Percentiles rank a stretch among this genome's conserved stretches.
Conservation (phyloP, 1,140 invertebrate genomes). For the Geopemphigus sp. region DNA sequence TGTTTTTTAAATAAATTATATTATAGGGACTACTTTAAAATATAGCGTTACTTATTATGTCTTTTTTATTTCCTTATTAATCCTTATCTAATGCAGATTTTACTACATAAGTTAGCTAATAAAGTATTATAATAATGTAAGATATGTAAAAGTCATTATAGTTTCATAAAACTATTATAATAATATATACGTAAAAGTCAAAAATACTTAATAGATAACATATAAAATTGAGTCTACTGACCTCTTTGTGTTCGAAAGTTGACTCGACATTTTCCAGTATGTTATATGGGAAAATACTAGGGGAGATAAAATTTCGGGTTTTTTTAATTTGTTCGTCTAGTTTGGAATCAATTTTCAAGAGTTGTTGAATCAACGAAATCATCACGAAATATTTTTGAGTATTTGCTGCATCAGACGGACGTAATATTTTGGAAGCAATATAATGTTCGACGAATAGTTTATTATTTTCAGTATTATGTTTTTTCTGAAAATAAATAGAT, state of each 20-base stretch:
- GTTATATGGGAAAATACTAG: neutral
- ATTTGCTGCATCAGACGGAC: neutral
- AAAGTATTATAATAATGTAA: no score
- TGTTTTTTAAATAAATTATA: conserved; percentile 49
- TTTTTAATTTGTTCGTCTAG: neutral
- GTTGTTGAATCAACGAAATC: conserved; percentile 1
- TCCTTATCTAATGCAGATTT: neutral
- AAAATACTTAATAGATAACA: no score
- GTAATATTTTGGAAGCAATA: neutral
- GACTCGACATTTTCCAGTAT: neutral
- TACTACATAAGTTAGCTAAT: no score
- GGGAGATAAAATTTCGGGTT: neutral
- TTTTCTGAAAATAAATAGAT: neutral
- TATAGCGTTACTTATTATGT: neutral
- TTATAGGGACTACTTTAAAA: conserved; percentile 45
- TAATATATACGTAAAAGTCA: no score
- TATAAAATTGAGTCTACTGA: no score
- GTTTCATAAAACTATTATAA: no score
- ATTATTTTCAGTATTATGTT: neutral
- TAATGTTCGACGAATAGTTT: neutral
- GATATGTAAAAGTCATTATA: no score
- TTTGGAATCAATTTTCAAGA: neutral
- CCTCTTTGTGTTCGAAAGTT: neutral
- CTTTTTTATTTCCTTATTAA: neutral
- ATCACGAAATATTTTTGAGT: neutral